Evolutionary conservation across 2,888 invertebrate species (phyloP), one percentile per base, ranked within the genome.

Genomic region (Apeira syringaria): DNA sequence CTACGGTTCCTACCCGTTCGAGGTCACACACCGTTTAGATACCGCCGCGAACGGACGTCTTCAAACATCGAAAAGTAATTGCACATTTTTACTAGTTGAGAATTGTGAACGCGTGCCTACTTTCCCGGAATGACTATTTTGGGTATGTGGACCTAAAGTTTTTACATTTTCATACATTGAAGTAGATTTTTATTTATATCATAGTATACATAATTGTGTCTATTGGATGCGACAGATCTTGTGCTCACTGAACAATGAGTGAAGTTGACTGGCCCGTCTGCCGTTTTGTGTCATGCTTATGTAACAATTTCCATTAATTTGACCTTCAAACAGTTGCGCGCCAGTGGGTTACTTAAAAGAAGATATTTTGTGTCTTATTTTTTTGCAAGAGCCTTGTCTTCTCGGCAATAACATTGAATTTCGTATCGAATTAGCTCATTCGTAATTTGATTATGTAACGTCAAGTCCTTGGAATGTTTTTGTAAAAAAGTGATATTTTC

Each of bases 11-110:
- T 54, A 62, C 65, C 64, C 67, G 48, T 64, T 72, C 80, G 86
- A 87, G 86, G 86, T 85, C 85, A 88, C 74, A 82, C 73, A 76
- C 73, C 64, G 65, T 62, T 67, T 71, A 73, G 58, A 67, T 56
- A 54, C 62, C 71, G 71, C 51, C 45, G 64, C 35, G 71, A 46
- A 57, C 69, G 67, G 77, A 75, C 83, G 86, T 75, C 74, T 59
- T 54, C 48, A 71, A 56, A 3, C 50, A 35, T 20, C 20, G 7
- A 5, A 15, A 15, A 15, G 31, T 46, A 50, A 53, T 55, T 50
- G 47, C 40, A 41, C 44, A 35, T 50, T 41, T 20, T 42, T 10
- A 38, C 33, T 42, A 38, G 41, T 42, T 52, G 48, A 15, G 27
- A 50, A 42, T 60, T 57, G 67, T 59, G 15, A 15, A 15, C 15